A percentile compares a stretch with the other conserved stretches of the same genome.
phyloP scores from a whole-genome alignment of 2,888 invertebrate genomes.

The Sphaerophoria taeniata region DNA sequence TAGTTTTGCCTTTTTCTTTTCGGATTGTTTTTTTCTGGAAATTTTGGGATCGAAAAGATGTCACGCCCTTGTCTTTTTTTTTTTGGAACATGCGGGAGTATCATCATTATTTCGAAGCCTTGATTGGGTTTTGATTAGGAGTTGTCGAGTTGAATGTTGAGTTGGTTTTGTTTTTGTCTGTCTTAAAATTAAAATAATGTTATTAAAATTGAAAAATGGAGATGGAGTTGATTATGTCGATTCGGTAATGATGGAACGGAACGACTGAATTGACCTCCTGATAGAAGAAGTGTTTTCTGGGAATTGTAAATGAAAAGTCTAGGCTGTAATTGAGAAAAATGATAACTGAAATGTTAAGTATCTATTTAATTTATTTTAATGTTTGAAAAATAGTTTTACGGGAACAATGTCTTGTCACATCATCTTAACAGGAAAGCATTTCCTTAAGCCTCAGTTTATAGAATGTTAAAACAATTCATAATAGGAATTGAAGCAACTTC shows the following conservation, averaged over 20 bases:
- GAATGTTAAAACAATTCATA: no score
- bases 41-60: slow-evolving; percentile 22
- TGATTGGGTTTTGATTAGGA: slow-evolving; percentile 70
- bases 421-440: no score
- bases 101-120: slow-evolving; percentile 39
- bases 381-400: background rate
- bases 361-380: slow-evolving; percentile 5
- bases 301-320: background rate
- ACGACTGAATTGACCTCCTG: background rate
- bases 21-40: slow-evolving; percentile 45
- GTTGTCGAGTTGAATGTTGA: slow-evolving; percentile 49
- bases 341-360: slow-evolving; percentile 14
- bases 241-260: slow-evolving; percentile 5
- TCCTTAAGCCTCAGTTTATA: no score
- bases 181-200: slow-evolving; percentile 57
- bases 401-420: no score
- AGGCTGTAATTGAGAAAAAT: slow-evolving; percentile 25
- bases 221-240: slow-evolving; percentile 45
- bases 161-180: slow-evolving; percentile 20
- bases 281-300: slow-evolving; percentile 8
- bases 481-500: no score
- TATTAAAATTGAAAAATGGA: slow-evolving; percentile 58
- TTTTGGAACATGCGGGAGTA: background rate
- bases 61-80: slow-evolving; percentile 65
- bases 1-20: slow-evolving; percentile 54